Conservation (phyloP, 2,888 invertebrate species). For the Euzetes globulus region DNA sequence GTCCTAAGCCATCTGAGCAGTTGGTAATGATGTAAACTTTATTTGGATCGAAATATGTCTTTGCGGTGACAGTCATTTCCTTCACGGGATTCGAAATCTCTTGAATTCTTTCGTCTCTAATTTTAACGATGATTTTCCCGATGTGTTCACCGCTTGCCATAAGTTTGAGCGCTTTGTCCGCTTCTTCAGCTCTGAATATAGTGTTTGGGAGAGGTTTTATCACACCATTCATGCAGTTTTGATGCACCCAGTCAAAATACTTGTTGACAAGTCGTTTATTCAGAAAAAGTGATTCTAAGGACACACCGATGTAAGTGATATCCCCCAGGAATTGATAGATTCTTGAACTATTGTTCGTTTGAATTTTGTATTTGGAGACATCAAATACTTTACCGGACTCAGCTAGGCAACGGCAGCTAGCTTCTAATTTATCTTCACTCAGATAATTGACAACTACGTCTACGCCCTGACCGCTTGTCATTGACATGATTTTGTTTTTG, state of each 20-base stretch:
- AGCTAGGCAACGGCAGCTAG: too few relatives aligned
- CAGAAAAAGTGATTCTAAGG: constrained; percentile 89
- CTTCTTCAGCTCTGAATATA: too few relatives aligned
- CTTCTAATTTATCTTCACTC: constrained; percentile 88
- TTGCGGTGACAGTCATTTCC: constrained; percentile 54
- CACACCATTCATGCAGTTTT: too few relatives aligned
- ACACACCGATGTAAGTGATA: too few relatives aligned
- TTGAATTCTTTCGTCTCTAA: constrained; percentile 65
- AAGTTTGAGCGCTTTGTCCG: too few relatives aligned
- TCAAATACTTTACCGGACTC: too few relatives aligned
- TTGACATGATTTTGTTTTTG: constrained; percentile 74
- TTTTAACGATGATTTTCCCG: constrained; percentile 68
- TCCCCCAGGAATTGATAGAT: too few relatives aligned
- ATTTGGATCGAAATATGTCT: too few relatives aligned
- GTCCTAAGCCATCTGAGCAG: constrained; percentile 91
- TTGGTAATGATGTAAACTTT: constrained; percentile 59
- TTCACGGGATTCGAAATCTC: neutral
- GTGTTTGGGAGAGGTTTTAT: too few relatives aligned
- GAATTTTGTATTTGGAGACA: too few relatives aligned
- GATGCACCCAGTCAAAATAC: constrained; percentile 68
- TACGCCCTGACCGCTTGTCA: constrained; percentile 78
- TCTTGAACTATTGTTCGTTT: too few relatives aligned
- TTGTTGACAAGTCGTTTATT: constrained; percentile 59
- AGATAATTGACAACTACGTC: constrained; percentile 92
- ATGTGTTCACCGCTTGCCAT: too few relatives aligned